These are phyloP conservation scores for Rapana venosa DNA, from an alignment of 2,888 invertebrate species.

Conservation along the genomic window DNA sequence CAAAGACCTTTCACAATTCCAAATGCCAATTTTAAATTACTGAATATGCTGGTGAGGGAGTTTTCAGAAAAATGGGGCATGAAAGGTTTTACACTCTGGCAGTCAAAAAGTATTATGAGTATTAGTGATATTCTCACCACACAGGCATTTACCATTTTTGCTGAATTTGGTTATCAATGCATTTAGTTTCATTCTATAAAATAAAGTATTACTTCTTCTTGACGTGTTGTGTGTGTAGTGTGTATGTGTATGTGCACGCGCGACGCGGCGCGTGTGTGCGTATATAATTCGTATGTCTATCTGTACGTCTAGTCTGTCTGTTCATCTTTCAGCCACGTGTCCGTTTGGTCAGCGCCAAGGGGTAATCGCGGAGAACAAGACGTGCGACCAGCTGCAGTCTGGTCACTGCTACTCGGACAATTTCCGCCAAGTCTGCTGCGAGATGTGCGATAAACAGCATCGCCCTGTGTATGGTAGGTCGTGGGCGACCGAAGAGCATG, in stretches of 20 bases:
- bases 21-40: too few species aligned
- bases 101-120: too few species aligned
- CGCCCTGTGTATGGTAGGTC: background rate
- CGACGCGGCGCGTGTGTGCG: background rate
- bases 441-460: slow-evolving; percentile 32
- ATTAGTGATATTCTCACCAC: too few species aligned
- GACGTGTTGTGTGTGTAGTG: background rate
- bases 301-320: background rate
- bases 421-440: slow-evolving; percentile 27
- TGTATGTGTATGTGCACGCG: background rate
- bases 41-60: too few species aligned
- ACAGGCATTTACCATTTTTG: too few species aligned
- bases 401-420: slow-evolving; percentile 21
- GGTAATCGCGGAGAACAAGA: background rate
- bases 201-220: too few species aligned
- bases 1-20: too few species aligned
- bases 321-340: slow-evolving; percentile 20
- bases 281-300: background rate
- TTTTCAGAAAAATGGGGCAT: too few species aligned
- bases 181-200: too few species aligned
- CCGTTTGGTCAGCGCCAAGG: slow-evolving; percentile 40
- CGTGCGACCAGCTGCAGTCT: slow-evolving; percentile 27
- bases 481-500: background rate
- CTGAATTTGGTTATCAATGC: too few species aligned
- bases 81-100: too few species aligned